phyloP scores from a whole-genome alignment of 2,113 vertebrate species.

The Nothoprocta pentlandii region DNA sequence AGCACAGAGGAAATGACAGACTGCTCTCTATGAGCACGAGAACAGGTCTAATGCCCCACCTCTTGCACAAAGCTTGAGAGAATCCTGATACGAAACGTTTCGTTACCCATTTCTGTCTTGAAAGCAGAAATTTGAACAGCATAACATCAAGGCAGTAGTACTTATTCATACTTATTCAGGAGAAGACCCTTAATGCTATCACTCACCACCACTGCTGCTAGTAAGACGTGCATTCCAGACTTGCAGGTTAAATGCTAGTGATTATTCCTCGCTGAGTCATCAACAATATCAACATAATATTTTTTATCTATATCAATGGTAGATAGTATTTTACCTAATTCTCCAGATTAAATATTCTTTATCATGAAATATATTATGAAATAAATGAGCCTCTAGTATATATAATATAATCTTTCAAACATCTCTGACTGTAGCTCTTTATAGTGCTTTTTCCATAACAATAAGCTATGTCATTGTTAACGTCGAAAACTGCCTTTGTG shows the following conservation, averaged over 20 bases:
- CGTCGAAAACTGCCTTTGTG: background rate
- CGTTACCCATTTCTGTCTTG: background rate
- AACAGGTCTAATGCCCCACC: background rate
- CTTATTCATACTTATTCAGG: background rate
- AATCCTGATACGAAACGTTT: background rate
- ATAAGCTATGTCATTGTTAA: background rate
- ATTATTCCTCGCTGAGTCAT: background rate
- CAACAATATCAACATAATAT: background rate
- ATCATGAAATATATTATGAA: background rate
- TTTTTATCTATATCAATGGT: background rate
- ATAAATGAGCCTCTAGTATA: background rate
- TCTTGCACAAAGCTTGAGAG: background rate
- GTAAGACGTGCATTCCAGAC: background rate
- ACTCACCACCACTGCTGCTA: background rate
- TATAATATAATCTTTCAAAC: background rate
- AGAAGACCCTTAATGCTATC: background rate
- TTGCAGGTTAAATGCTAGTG: background rate
- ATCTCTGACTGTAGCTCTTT: background rate
- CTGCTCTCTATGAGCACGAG: background rate
- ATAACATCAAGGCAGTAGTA: background rate
- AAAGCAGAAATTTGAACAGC: background rate
- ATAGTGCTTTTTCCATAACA: background rate
- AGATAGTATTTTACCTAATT: background rate
- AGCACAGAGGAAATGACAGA: background rate
- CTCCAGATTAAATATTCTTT: background rate